Evolutionary conservation across 1,140 invertebrate species (phyloP), one percentile per base, ranked within the genome.

Genomic region (Anastatus disparis): DNA sequence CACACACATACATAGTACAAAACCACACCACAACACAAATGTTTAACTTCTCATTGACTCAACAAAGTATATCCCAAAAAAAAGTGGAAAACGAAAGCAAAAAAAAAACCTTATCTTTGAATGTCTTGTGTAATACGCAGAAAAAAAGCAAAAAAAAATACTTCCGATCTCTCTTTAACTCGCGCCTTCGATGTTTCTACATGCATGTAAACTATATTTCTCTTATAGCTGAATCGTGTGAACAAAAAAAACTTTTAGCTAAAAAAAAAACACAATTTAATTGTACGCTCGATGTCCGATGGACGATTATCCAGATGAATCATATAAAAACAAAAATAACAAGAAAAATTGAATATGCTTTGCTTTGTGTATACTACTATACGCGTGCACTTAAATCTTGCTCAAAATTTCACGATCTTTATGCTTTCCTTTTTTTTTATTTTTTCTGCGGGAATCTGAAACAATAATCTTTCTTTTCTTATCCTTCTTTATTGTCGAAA

Each of bases 121-220:
- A 70, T 62, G 24, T 62, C n/a, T 63, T 64, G 27, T 66, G 42
- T 53, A 24, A 55, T 17, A 27, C 70, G 42, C 27, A 68, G 52
- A 31, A 46, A 17, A 46, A 59, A 56, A 27, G 53, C 50, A 22
- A 66, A 38, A 44, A 48, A 71, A 55, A 58, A 58, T 58, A 65
- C 13, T 71, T 65, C 56, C 27, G 13, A 67, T 62, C 44, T 62
- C 63, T 72, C 58, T 72, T 72, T 52, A 67, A 35, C 64, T 66
- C 48, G 50, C 58, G 64, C 64, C 64, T 67, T 72, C 58, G 64
- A 72, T 72, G 70, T 72, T 72, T 72, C 55, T 72, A 66, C 46
- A 71, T 61, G 62, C 62, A 66, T 71, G 70, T 71, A 65, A 71
- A 71, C 61, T 59, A 61, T 59, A 61, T 61, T 66, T 71, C 70